phyloP scores from a whole-genome alignment of 2,113 vertebrate genomes.

The Petromus typicus region DNA sequence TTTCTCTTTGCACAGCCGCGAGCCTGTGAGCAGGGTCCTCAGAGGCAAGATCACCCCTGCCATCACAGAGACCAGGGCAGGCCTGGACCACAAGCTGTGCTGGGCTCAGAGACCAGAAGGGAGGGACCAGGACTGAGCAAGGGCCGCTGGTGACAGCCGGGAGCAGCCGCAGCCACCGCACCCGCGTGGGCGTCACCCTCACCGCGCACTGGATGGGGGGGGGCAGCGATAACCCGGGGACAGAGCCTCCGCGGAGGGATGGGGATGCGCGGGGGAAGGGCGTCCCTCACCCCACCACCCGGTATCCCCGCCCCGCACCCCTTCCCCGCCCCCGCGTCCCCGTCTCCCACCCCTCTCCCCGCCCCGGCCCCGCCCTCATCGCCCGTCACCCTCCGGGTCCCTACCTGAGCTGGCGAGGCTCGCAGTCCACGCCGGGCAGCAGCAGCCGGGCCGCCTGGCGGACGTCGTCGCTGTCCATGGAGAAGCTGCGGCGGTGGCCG shows the following conservation, averaged over 20 bases:
- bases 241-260: no score
- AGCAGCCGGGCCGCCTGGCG: slow-evolving; percentile 97
- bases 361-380: not conserved
- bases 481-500: slow-evolving; percentile 96
- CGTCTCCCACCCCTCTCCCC: not conserved
- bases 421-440: slow-evolving; percentile 97
- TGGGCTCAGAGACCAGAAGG: no score
- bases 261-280: no score
- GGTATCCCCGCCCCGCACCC: not conserved
- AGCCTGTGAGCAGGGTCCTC: not conserved
- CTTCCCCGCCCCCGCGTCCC: accelerated
- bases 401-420: slow-evolving; percentile 98
- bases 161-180: no score
- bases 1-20: slow-evolving; percentile 21
- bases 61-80: not conserved
- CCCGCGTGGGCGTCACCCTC: no score
- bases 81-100: no score
- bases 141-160: no score
- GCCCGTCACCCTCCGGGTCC: slow-evolving; percentile 48
- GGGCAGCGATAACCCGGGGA: no score
- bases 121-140: no score
- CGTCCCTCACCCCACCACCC: no score
- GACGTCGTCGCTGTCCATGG: slow-evolving; percentile 98
- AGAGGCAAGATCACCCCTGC: no score
- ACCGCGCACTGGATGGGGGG: no score